phyloP scores from a whole-genome alignment of 2,797 vertebrate species.

The Ataeniobius toweri region DNA sequence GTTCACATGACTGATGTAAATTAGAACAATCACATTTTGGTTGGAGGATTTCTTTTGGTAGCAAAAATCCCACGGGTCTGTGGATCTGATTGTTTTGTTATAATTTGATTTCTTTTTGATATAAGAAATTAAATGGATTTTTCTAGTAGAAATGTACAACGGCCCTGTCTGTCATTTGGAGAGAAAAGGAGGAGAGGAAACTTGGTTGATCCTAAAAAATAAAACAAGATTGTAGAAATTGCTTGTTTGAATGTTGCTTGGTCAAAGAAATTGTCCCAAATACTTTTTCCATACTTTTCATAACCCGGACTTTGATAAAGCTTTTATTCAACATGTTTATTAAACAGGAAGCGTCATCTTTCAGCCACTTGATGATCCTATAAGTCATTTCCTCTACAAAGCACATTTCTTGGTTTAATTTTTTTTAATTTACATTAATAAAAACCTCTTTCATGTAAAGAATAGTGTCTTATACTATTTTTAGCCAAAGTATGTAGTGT shows the following conservation, averaged over 20 bases:
- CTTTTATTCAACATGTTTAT: constrained; percentile 67
- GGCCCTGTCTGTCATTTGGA: constrained; percentile 81
- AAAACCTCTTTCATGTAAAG: constrained; percentile 44
- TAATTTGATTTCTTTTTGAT: constrained; percentile 78
- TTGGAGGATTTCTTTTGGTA: constrained; percentile 72
- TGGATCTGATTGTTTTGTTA: constrained; percentile 79
- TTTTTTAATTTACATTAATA: constrained; percentile 61
- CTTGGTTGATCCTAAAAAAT: constrained; percentile 80
- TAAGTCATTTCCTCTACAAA: constrained; percentile 46
- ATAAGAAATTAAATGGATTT: constrained; percentile 88
- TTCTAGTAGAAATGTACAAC: constrained; percentile 86
- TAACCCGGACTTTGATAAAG: constrained; percentile 29
- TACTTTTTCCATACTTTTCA: constrained; percentile 8
- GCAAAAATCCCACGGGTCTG: constrained; percentile 76
- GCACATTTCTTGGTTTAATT: constrained; percentile 41
- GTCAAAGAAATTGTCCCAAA: constrained; percentile 11
- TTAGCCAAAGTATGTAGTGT: constrained; percentile 71
- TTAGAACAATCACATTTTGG: constrained; percentile 72
- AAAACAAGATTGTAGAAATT: constrained; percentile 74
- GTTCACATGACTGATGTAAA: constrained; percentile 63
- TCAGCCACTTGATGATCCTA: constrained; percentile 56
- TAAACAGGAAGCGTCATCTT: constrained; percentile 66
- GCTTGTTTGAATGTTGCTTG: constrained; percentile 62
- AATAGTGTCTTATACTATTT: constrained; percentile 71
- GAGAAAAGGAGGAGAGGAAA: constrained; percentile 3